Evolutionary conservation across 92 coral and sea anemone genomes (phyloP), one percentile per base, ranked within the genome.

Genomic region (Nematostella vectensis): DNA sequence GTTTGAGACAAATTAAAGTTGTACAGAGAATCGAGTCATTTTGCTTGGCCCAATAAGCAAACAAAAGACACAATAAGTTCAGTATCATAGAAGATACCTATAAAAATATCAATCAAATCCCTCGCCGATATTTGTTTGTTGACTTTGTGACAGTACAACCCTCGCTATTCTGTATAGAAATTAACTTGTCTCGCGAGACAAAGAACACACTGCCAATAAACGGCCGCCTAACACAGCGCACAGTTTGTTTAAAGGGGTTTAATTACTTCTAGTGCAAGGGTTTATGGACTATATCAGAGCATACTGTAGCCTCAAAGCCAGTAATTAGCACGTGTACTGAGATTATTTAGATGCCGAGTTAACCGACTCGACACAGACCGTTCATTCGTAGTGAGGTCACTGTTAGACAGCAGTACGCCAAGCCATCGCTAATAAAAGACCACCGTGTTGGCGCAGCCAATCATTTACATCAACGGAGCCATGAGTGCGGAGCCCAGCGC

Each of bases 181-280:
- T 74, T 62, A 70, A 61, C 78, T 74, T 85, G 95, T 85, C 95
- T 61, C 70, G 25, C 30, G 63, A 68, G 63, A 80, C 95, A 85
- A 85, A 81, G 87, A 69, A 61, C 40, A 70, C 50, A 85, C 78
- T 77, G 88, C 88, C 95, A 85, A 85, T 85, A 85, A 80, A 80
- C 51, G 54, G 80, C 26, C 87, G 76, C 58, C 71, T 74, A 70
- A 68, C 87, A 84, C 80, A 80, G 80, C 95, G 76, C 68, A 81
- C 71, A 66, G 95, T 85, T 85, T 75, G 61, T 69, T 80, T 81
- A 85, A 80, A 85, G 83, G 81, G 74, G 65, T 80, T 85, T 85
- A 85, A 85, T 85, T 85, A 76, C 84, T 78, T 75, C 80, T 74
- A 80, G 95, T 85, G 95, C 88, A 86, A 65, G 95, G 83, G 63